Conservation (phyloP, 2,797 vertebrate species). For the Clarias laeviceps region DNA sequence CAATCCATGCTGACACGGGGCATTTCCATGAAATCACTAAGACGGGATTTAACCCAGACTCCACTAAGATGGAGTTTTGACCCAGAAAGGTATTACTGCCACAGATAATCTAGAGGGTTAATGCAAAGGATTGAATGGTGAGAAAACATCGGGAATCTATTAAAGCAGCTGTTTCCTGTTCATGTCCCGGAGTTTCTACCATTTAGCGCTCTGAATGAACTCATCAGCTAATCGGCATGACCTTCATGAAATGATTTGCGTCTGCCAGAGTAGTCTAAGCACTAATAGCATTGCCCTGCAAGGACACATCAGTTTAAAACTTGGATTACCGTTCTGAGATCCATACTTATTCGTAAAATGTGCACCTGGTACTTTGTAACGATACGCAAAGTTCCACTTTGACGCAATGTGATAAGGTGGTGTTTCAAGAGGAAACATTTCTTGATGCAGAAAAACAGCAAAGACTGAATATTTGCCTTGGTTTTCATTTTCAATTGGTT, state of each 20-base stretch:
- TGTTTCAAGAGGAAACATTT: not conserved
- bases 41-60: slow-evolving; percentile 27
- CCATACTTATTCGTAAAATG: not conserved
- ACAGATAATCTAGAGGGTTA: slow-evolving; percentile 27
- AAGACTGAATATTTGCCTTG: not conserved
- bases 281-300: not conserved
- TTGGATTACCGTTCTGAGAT: not conserved
- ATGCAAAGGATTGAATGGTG: not conserved
- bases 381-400: not conserved
- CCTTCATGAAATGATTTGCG: not conserved
- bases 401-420: not conserved
- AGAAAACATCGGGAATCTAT: slow-evolving; percentile 14
- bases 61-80: slow-evolving; percentile 35
- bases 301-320: not conserved
- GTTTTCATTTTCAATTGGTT: not conserved
- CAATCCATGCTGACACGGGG: slow-evolving; percentile 37
- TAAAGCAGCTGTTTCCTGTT: not conserved
- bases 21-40: slow-evolving; percentile 58
- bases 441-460: not conserved
- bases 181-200: not conserved
- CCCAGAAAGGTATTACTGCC: slow-evolving; percentile 44
- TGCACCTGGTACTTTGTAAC: not conserved
- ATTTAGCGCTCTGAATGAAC: not conserved
- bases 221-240: not conserved
- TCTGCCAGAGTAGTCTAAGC: not conserved